phyloP scores from a whole-genome alignment of 37 sponge, comb jelly and placozoan genomes.

The Diacarnus erythraeanus region DNA sequence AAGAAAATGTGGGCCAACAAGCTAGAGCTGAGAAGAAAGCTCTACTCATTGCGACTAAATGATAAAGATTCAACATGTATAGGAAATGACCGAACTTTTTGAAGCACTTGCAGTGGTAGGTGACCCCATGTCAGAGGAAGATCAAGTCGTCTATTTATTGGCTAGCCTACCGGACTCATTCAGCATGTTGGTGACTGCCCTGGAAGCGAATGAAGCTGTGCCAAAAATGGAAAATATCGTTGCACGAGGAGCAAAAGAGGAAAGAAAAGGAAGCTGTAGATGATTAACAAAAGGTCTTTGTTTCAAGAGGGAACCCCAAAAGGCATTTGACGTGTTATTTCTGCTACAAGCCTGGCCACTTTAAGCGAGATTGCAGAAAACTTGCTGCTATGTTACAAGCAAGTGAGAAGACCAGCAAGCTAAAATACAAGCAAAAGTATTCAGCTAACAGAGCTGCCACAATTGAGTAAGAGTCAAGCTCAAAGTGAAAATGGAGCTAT shows the following conservation, averaged over 20 bases:
- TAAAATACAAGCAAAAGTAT: background rate
- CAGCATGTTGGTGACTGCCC: constrained; percentile 6
- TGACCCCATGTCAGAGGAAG: constrained; percentile 42
- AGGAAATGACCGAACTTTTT: constrained; percentile 49
- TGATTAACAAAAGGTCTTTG: background rate
- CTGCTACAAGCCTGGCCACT: constrained; percentile 4
- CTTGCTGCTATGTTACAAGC: background rate
- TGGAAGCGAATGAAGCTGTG: constrained; percentile 4
- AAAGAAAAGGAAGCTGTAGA: background rate
- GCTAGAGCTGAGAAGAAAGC: background rate
- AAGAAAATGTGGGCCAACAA: constrained; percentile 3
- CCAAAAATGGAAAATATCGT: constrained; percentile 1
- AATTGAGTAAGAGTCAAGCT: constrained; percentile 4
- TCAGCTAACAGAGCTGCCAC: background rate
- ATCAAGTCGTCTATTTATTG: constrained; percentile 49
- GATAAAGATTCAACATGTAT: constrained; percentile 17
- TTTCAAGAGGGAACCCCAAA: background rate
- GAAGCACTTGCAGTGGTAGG: constrained; percentile 39
- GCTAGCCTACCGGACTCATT: constrained; percentile 42
- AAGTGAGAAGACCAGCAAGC: background rate
- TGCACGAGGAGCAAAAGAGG: constrained; percentile 9
- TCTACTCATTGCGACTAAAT: constrained; percentile 1
- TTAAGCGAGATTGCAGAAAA: constrained; percentile 20
- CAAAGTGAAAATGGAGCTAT: background rate
- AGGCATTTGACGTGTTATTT: background rate